These are phyloP conservation scores for Tachuris rubrigastra DNA, from an alignment of 2,113 vertebrate species.

Conservation along the genomic window DNA sequence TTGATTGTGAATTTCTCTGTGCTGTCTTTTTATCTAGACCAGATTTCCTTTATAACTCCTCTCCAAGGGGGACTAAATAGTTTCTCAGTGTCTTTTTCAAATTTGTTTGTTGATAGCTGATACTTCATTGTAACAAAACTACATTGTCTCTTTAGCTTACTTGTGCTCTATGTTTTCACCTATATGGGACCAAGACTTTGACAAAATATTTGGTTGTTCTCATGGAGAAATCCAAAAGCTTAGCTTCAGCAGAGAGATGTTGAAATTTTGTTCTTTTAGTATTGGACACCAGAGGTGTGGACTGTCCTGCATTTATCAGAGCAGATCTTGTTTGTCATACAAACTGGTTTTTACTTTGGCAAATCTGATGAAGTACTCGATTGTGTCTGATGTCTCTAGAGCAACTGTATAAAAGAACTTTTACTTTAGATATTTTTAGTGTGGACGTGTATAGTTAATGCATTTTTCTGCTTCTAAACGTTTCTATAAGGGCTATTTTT, in stretches of 20 bases:
- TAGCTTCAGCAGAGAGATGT: background rate
- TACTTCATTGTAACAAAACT: background rate
- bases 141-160: background rate
- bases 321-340: background rate
- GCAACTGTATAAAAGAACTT: background rate
- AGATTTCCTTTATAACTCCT: background rate
- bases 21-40: background rate
- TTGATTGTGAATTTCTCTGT: conserved; percentile 14
- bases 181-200: background rate
- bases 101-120: background rate
- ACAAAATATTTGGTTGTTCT: background rate
- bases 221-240: background rate
- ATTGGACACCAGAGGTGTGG: background rate
- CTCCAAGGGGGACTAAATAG: background rate
- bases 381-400: background rate
- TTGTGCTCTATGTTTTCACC: background rate
- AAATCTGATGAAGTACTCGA: background rate
- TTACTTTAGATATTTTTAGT: background rate
- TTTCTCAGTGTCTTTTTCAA: background rate
- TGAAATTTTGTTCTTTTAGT: background rate
- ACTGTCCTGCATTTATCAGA: background rate
- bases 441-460: background rate
- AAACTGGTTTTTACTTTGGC: background rate
- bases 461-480: background rate
- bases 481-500: background rate